Conservation (phyloP, 2,888 invertebrate genomes). For the Luffia ferchaultella region DNA sequence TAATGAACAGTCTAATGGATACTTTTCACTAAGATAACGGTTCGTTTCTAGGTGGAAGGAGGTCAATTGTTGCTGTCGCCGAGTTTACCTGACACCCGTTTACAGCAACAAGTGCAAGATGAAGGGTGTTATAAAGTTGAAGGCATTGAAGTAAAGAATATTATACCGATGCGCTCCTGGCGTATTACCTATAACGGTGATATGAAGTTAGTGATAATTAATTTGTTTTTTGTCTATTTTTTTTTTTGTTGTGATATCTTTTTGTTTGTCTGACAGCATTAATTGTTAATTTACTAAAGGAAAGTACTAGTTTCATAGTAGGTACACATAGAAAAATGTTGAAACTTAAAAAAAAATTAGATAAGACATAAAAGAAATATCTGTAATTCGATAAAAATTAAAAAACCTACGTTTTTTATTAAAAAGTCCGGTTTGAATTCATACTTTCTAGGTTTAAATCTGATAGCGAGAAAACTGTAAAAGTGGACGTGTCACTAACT, state of each 20-base stretch:
- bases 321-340: no score
- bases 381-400: no score
- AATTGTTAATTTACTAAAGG: background rate
- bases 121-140: slow-evolving; percentile 63
- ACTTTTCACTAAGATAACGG: no score
- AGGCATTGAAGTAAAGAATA: slow-evolving; percentile 66
- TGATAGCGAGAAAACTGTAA: slow-evolving; percentile 33
- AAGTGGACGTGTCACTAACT: slow-evolving; percentile 64
- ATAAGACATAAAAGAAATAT: no score
- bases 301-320: no score
- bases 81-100: slow-evolving; percentile 66
- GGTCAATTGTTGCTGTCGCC: slow-evolving; percentile 69
- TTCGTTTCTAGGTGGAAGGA: slow-evolving; percentile 55
- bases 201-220: slow-evolving; percentile 61
- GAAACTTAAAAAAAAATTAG: no score
- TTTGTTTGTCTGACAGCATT: background rate
- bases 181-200: slow-evolving; percentile 69
- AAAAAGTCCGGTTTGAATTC: no score
- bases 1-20: background rate
- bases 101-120: slow-evolving; percentile 52
- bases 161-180: slow-evolving; percentile 77
- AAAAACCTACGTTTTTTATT: no score
- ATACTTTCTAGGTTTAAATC: no score
- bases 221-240: background rate
- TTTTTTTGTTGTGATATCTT: background rate